Percentiles rank a stretch among this genome's conserved stretches.
phyloP scores from a whole-genome alignment of 2,113 vertebrate genomes.

The Misgurnus mizolepis region DNA sequence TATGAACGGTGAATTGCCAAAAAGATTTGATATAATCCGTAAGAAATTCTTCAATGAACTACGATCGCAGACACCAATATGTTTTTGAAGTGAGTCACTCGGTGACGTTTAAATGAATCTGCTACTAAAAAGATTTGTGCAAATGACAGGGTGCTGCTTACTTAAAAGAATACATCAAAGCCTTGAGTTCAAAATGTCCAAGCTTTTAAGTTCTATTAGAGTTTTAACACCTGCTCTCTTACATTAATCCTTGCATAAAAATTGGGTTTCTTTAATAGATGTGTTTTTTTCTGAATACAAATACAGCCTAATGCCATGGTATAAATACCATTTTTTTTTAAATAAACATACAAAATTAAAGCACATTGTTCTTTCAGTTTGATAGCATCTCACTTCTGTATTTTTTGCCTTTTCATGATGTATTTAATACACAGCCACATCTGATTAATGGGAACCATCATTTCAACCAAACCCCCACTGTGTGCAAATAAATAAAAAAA shows the following conservation, averaged over 20 bases:
- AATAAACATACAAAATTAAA: slow-evolving; percentile 7
- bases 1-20: slow-evolving; percentile 15
- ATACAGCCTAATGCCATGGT: slow-evolving; percentile 3
- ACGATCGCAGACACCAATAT: slow-evolving; percentile 29
- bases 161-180: slow-evolving; percentile 25
- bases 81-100: not conserved
- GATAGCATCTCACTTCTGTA: too few relatives aligned
- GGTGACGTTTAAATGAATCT: not conserved
- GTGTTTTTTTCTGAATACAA: not conserved
- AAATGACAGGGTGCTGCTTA: slow-evolving; percentile 15
- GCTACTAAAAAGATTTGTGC: slow-evolving; percentile 30
- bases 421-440: too few relatives aligned
- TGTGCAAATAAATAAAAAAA: too few relatives aligned
- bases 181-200: not conserved
- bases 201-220: slow-evolving; percentile 11
- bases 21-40: slow-evolving; percentile 32
- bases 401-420: too few relatives aligned
- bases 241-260: slow-evolving; percentile 1
- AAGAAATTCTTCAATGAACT: slow-evolving; percentile 13
- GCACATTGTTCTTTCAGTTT: not conserved
- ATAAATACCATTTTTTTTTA: slow-evolving; percentile 17
- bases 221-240: not conserved
- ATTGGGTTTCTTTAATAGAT: not conserved
- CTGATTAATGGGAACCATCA: too few relatives aligned
- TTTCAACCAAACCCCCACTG: too few relatives aligned